Evolutionary conservation across 2,113 vertebrate species (phyloP).

Genomic region (Macquaria australasica): DNA sequence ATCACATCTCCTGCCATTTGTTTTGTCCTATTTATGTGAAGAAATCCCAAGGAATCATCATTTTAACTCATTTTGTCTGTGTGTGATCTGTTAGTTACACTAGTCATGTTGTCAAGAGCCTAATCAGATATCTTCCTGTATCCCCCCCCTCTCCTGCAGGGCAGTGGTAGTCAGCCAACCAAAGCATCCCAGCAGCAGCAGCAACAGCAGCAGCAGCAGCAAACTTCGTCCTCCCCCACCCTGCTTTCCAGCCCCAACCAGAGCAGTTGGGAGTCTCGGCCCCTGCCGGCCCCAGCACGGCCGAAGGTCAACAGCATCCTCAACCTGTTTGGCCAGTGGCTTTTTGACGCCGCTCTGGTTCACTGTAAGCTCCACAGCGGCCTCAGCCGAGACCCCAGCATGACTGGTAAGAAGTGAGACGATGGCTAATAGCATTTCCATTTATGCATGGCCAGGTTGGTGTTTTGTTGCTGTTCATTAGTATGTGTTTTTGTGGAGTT

Average conservation of each 20-base stretch:
- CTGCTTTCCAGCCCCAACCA: conserved; percentile 95
- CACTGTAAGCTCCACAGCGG: conserved; percentile 98
- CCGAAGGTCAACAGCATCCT: conserved; percentile 98
- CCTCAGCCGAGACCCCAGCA: conserved; percentile 95
- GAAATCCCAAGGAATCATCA: neutral
- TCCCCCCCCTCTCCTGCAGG: conserved; percentile 74
- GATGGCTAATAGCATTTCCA: neutral
- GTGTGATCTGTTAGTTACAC: neutral
- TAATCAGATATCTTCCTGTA: neutral
- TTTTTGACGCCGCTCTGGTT: conserved; percentile 96
- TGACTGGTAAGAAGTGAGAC: conserved; percentile 92
- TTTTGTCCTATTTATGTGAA: neutral
- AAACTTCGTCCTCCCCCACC: conserved; percentile 90
- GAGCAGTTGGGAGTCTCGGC: conserved; percentile 92
- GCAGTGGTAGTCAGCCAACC: conserved; percentile 87
- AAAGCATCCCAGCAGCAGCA: conserved; percentile 88
- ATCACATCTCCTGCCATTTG: neutral
- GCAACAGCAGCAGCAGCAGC: conserved; percentile 88
- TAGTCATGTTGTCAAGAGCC: neutral
- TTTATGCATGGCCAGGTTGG: conserved; percentile 75
- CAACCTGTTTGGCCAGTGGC: conserved; percentile 97
- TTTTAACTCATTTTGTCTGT: neutral
- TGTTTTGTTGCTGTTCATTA: conserved; percentile 66
- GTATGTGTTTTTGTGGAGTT: conserved; percentile 64
- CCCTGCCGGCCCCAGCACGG: conserved; percentile 92